Evolutionary conservation across 1,140 invertebrate species (phyloP), one percentile per base, ranked within the genome.

Genomic region (Paramacrobiotus metropolitanus): DNA sequence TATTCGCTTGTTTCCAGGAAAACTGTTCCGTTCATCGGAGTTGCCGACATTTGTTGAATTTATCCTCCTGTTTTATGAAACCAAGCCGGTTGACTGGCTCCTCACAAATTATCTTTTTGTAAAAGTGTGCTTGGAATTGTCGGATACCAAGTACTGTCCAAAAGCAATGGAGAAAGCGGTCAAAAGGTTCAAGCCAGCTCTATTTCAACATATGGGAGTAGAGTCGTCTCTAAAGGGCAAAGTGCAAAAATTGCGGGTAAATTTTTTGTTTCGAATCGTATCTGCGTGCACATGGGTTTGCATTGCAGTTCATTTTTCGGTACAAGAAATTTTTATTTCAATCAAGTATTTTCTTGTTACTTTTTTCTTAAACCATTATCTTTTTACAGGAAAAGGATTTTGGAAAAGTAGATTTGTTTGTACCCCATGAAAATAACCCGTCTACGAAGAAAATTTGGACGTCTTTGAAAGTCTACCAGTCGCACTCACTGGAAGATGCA

Each of bases 41-140:
- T 73, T 97, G 24, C 85, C 86, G 3, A 83, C 83, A 74, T 74
- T 96, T 29, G 82, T 92, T 20, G 85, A 87, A 68, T 95, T 94
- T 73, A 89, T 95, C 68, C 79, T 95, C 67, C 87, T 89, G 77
- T 92, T 94, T 74, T 85, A 92, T 73, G 86, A 86, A 69, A 88
- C 94, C 69, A 93, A 95, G 74, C 92, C 92, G 0, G 89, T 94
- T 0, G 92, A 96, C 71, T 97, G 92, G 92, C 74, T 96, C 1
- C 74, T 96, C 2, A 88, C 92, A 65, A 83, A 91, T 72, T 81
- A 92, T 60, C 81, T 94, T 30, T 82, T 83, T 63, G 89, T 90
- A 0, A 89, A 89, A 75, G 83, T 88, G 24, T 96, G 92, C 71
- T 82, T 55, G 48, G 48, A 60, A 18, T 34, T 18, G 18, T 18